phyloP scores from a whole-genome alignment of 2,113 vertebrate species.

The Eidolon helvum region DNA sequence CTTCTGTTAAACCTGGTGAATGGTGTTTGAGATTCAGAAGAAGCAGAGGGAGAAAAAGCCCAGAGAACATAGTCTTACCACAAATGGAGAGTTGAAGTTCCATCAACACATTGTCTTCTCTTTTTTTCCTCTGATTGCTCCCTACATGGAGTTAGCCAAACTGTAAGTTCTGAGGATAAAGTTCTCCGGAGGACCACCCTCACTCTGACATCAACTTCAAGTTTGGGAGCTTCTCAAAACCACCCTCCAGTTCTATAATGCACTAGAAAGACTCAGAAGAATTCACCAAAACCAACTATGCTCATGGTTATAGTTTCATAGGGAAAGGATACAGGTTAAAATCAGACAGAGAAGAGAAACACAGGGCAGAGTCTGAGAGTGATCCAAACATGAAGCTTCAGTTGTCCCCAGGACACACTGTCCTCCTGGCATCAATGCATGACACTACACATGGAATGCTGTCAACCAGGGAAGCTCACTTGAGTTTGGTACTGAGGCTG shows the following conservation, averaged over 20 bases:
- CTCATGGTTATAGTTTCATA: neutral
- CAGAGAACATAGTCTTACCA: neutral
- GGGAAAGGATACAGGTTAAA: neutral
- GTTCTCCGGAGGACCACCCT: neutral
- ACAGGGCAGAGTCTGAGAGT: neutral
- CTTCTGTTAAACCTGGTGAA: neutral
- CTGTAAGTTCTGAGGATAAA: neutral
- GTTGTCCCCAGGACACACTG: neutral
- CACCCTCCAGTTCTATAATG: neutral
- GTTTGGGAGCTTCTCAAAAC: neutral
- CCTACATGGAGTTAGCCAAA: neutral
- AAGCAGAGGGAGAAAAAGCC: neutral
- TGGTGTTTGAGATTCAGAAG: neutral
- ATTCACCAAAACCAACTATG: neutral
- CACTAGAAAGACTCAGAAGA: neutral
- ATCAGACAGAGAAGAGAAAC: neutral
- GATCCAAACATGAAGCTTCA: neutral
- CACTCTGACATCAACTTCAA: neutral
- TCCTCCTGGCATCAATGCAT: neutral
- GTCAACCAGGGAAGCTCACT: neutral
- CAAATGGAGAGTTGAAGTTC: neutral
- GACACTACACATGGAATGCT: accelerated
- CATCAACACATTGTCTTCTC: neutral
- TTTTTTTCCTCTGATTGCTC: neutral
- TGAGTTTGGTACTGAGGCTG: neutral